Evolutionary conservation across 2,113 vertebrate genomes (phyloP), one percentile per base, ranked within the genome.

Genomic region (Trachemys scripta): DNA sequence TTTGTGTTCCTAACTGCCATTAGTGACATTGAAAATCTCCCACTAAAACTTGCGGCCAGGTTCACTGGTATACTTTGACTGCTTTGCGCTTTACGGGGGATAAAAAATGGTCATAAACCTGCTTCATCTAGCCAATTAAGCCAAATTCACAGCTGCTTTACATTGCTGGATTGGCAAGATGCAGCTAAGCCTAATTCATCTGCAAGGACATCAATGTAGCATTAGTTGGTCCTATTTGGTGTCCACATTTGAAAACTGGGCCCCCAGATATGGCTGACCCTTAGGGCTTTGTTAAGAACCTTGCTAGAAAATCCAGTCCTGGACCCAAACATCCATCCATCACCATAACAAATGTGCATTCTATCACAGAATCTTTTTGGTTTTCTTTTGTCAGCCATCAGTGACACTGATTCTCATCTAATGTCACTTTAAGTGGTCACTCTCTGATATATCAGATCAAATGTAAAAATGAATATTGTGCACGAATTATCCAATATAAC

Each of bases 381-480:
- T 27, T 94, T 94, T 88, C 81, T 92, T 96, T 50, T 88, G 1
- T 75, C 1, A 8, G 1, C 12, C 31, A 2, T 80, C 3, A 45
- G 51, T 11, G 17, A 75, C 89, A 49, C 3, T 57, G 38, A n/a
- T 62, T 91, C 2, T 82, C 6, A 84, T 53, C 12, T 82, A 31
- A 38, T 42, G 8, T 80, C 9, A n/a, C 17, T 85, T 95, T 42
- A 42, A 92, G 3, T 42, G 47, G 20, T 87, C 3, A 2, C 1
- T 1, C 85, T 89, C 19, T 80, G 49, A 65, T 22, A 4, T 57
- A 38, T n/a, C 79, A 80, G 27, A 90, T 10, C 6, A 90, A 92
- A 86, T 75, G 4, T 62, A 83, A 90, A 93, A 94, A 62, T 75
- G 84, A 95, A 10, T 80, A 19, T 82, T 93, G 86, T 83, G 72